phyloP scores from a whole-genome alignment of 1,140 invertebrate genomes.

The Drosophila sp. region DNA sequence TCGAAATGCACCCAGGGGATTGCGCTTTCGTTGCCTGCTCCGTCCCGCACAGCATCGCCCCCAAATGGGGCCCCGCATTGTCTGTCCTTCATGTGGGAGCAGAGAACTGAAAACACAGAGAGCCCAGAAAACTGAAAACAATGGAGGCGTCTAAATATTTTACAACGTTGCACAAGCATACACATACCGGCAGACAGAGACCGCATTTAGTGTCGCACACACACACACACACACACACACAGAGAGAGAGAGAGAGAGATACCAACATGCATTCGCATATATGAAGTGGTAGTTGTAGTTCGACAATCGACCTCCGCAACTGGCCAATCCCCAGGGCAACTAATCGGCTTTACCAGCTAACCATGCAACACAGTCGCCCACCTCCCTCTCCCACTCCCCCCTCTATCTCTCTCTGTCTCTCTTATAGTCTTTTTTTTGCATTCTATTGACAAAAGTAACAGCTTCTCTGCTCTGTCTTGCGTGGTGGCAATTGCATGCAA shows the following conservation, averaged over 20 bases:
- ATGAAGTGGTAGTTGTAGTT: neutral
- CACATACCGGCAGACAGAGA: conserved; percentile 15
- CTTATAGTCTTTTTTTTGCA: neutral
- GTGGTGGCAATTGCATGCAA: conserved; percentile 9
- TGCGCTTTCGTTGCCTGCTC: neutral
- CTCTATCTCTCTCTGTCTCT: neutral
- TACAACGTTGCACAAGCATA: conserved; percentile 37
- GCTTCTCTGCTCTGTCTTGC: conserved; percentile 8
- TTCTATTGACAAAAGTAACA: conserved; percentile 22
- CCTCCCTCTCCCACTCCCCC: neutral
- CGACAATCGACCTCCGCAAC: neutral
- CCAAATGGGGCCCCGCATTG: neutral
- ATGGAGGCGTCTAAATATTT: conserved; percentile 58
- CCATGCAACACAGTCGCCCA: conserved; percentile 5
- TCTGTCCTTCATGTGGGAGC: conserved; percentile 20
- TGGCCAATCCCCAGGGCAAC: conserved; percentile 27
- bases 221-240: conserved; percentile 3
- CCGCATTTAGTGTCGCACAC: conserved; percentile 15
- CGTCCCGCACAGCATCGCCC: no score
- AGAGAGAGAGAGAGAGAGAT: no score
- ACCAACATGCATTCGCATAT: neutral
- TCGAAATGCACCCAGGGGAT: conserved; percentile 57
- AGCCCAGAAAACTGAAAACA: conserved; percentile 45
- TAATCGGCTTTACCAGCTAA: conserved; percentile 40
- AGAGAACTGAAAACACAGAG: conserved; percentile 24